Percentiles rank a stretch among this genome's conserved stretches.
Evolutionary conservation across 2,888 invertebrate species (phyloP).

Genomic region (Scaptomyza polygonia): DNA sequence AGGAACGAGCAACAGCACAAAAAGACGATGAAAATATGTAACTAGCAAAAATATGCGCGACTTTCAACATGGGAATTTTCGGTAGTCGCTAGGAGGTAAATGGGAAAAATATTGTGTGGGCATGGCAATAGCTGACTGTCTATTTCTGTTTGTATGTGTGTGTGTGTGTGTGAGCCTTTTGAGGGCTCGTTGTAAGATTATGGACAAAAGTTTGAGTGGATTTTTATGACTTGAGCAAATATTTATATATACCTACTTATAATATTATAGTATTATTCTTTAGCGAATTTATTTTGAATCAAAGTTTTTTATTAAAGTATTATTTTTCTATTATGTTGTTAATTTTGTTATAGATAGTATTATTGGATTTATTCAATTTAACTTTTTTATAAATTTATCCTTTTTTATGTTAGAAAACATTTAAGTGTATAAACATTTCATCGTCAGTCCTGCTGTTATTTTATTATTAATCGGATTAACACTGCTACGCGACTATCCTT

Average conservation of each 20-base stretch:
- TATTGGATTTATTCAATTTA: too few relatives aligned
- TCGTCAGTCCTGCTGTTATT: too few relatives aligned
- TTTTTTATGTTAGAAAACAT: too few relatives aligned
- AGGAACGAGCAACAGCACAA: not conserved
- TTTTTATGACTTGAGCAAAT: not conserved
- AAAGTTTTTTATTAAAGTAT: too few relatives aligned
- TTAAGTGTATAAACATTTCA: too few relatives aligned
- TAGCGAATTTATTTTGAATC: not conserved
- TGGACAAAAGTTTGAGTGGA: slow-evolving; percentile 1
- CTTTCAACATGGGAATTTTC: slow-evolving; percentile 33
- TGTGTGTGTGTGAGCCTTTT: not conserved
- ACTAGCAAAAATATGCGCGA: slow-evolving; percentile 53
- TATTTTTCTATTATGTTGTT: too few relatives aligned
- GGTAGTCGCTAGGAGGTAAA: slow-evolving; percentile 24
- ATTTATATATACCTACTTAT: not conserved
- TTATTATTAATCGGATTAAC: not conserved
- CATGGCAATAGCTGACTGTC: slow-evolving; percentile 12
- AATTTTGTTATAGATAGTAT: too few relatives aligned
- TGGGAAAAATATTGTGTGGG: slow-evolving; percentile 20
- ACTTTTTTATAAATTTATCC: too few relatives aligned
- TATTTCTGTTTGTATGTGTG: not conserved
- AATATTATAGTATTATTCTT: not conserved
- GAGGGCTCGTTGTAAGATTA: not conserved
- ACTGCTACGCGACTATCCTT: slow-evolving; percentile 30
- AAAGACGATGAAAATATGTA: slow-evolving; percentile 9